A percentile compares a stretch with the other conserved stretches of the same genome.
These are phyloP conservation scores for Talpa occidentalis DNA, from an alignment of 2,113 vertebrate species.

Conservation along the genomic window DNA sequence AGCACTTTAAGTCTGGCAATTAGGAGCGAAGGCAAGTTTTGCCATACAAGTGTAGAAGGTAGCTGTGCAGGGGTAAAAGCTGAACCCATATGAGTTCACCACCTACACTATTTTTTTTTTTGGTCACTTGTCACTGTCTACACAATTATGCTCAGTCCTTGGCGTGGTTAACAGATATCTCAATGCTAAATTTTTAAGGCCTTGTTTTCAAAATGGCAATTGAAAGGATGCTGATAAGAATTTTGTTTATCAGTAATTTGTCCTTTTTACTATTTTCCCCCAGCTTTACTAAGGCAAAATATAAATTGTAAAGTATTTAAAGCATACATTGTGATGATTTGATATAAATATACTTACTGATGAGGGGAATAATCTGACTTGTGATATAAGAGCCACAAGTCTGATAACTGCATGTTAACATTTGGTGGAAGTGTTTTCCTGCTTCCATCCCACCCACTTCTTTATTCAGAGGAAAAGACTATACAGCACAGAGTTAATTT, in stretches of 20 bases:
- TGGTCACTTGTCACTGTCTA: neutral
- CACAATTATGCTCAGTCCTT: neutral
- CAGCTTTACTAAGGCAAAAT: neutral
- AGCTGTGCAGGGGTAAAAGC: neutral
- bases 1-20: neutral
- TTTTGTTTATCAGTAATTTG: neutral
- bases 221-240: conserved; percentile 13
- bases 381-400: neutral
- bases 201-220: neutral
- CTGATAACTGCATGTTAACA: neutral
- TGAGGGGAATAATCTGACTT: neutral
- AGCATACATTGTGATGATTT: neutral
- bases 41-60: neutral
- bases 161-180: neutral
- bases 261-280: neutral
- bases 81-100: neutral
- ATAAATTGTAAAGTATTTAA: neutral
- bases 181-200: neutral
- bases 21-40: neutral
- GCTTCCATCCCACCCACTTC: neutral
- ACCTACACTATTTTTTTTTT: neutral
- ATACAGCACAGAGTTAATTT: neutral
- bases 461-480: conserved; percentile 14
- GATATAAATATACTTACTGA: neutral
- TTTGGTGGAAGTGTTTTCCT: neutral